These are phyloP conservation scores for Equus quagga DNA, from an alignment of 2,113 vertebrate genomes.

Conservation along the genomic window DNA sequence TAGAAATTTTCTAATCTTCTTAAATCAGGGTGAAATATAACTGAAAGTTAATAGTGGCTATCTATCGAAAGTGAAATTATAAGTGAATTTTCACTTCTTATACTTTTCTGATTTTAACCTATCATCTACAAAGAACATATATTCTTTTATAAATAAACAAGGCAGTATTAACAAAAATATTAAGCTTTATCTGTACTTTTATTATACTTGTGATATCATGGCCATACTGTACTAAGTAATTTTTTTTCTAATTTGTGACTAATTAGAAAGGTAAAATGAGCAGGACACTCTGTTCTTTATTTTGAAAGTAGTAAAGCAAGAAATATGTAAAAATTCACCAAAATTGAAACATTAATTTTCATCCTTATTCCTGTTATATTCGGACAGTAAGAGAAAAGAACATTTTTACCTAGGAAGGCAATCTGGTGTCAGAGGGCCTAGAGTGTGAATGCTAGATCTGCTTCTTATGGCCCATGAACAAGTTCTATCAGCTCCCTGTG, in stretches of 20 bases:
- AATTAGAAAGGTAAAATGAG: slow-evolving; percentile 6
- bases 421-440: background rate
- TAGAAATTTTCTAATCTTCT: slow-evolving; percentile 30
- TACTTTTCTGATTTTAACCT: slow-evolving; percentile 34
- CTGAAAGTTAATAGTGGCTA: background rate
- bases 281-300: background rate
- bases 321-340: background rate
- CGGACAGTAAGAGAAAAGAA: background rate
- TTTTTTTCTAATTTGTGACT: slow-evolving; percentile 52
- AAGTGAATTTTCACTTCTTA: slow-evolving; percentile 6
- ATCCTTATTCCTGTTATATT: background rate
- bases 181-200: background rate
- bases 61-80: background rate
- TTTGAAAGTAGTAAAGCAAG: slow-evolving; percentile 4
- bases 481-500: background rate
- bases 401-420: background rate
- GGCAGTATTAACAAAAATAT: background rate
- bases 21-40: slow-evolving; percentile 2
- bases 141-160: slow-evolving; percentile 34
- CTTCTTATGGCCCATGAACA: background rate
- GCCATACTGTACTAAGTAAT: background rate
- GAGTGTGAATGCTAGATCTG: background rate
- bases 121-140: background rate
- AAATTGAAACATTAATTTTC: background rate
- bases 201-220: background rate